Evolutionary conservation across 2,797 vertebrate species (phyloP).

Genomic region (Ficedula albicollis): DNA sequence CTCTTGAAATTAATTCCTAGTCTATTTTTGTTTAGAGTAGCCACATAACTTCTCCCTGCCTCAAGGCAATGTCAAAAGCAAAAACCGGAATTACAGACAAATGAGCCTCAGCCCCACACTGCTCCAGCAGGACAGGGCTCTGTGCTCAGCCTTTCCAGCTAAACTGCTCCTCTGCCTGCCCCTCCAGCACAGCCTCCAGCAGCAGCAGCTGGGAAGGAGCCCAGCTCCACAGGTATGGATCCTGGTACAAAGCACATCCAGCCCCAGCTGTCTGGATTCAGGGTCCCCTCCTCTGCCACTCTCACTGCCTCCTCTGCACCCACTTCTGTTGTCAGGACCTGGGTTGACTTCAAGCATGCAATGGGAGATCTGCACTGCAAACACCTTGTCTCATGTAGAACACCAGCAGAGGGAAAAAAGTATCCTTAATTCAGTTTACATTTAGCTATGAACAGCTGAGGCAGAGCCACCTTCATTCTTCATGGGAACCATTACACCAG

Average conservation of each 20-base stretch:
- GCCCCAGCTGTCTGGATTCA: not conserved
- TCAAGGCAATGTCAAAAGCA: not conserved
- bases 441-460: not conserved
- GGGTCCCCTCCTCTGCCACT: not conserved
- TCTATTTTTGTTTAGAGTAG: not conserved
- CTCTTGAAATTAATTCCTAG: not conserved
- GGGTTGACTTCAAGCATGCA: fast-evolving
- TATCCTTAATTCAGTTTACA: not conserved
- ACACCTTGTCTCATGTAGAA: not conserved
- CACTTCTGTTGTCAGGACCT: not conserved
- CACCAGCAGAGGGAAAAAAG: not conserved
- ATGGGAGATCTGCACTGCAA: fast-evolving
- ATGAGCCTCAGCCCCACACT: not conserved
- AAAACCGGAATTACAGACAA: not conserved
- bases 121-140: not conserved
- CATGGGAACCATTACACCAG: not conserved
- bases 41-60: not conserved
- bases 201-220: not conserved
- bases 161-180: not conserved
- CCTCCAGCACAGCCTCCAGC: not conserved
- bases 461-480: not conserved
- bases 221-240: not conserved
- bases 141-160: not conserved
- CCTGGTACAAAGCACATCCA: not conserved
- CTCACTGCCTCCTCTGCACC: not conserved